Conservation (phyloP, 2,113 vertebrate species). For the Microcebus tavaratra region DNA sequence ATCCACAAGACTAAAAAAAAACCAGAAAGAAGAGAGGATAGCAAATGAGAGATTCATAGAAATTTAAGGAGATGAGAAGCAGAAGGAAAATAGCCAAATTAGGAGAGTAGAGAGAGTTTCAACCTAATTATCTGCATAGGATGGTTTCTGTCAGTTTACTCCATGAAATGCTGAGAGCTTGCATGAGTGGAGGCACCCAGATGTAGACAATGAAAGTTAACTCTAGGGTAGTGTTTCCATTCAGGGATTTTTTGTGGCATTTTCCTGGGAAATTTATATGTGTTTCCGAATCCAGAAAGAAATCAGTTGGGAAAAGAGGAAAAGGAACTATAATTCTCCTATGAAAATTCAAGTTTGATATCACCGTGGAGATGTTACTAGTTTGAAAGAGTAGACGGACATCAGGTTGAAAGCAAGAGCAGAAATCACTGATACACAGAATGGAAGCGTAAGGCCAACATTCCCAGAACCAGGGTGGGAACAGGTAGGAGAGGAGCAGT, state of each 20-base stretch:
- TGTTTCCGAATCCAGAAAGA: constrained; percentile 16
- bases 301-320: background rate
- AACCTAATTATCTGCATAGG: background rate
- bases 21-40: background rate
- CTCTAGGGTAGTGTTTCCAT: background rate
- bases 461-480: background rate
- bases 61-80: background rate
- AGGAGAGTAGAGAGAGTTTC: background rate
- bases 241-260: background rate
- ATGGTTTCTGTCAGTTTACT: background rate
- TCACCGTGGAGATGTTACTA: background rate
- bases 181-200: background rate
- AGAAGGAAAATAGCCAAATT: background rate
- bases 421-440: background rate
- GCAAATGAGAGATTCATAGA: background rate
- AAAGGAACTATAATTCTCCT: background rate
- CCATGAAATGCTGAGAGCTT: background rate
- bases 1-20: background rate
- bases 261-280: background rate
- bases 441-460: background rate
- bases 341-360: constrained; percentile 13
- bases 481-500: background rate
- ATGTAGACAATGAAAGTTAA: background rate
- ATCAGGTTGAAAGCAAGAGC: background rate
- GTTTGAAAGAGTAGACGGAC: background rate